A percentile compares a stretch with the other conserved stretches of the same genome.
Evolutionary conservation across 1,140 invertebrate genomes (phyloP).

Genomic region (Rhyzopertha dominica): DNA sequence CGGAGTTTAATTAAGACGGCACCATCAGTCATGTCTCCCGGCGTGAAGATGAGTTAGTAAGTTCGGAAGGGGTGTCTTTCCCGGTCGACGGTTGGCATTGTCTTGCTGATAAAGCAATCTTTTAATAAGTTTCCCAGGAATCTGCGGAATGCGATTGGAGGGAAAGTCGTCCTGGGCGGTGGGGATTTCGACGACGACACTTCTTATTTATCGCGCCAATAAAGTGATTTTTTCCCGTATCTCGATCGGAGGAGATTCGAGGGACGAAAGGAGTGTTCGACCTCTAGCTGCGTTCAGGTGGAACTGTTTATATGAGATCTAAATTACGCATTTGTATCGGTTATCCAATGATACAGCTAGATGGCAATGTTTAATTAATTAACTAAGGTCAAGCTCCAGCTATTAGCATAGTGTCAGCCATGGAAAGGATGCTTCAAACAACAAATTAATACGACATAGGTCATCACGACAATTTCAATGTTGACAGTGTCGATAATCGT

Average conservation of each 20-base stretch:
- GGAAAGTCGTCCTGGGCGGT: slow-evolving; percentile 11
- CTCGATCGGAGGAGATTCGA: slow-evolving; percentile 7
- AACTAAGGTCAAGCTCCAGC: no score
- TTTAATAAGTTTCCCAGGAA: slow-evolving; percentile 26
- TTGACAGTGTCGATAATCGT: no score
- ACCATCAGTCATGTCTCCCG: slow-evolving; percentile 20
- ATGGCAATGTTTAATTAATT: no score
- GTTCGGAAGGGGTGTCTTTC: not conserved
- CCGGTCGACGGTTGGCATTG: slow-evolving; percentile 23
- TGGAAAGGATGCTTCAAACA: no score
- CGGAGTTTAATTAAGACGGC: slow-evolving; percentile 25
- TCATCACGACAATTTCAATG: no score
- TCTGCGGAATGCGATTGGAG: slow-evolving; percentile 23
- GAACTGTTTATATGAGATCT: no score
- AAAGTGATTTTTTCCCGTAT: slow-evolving; percentile 5
- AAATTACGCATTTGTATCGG: no score
- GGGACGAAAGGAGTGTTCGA: no score
- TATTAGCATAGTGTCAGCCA: no score
- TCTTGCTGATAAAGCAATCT: slow-evolving; percentile 29
- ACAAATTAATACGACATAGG: no score
- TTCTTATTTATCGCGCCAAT: slow-evolving; percentile 20
- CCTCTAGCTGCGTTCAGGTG: no score
- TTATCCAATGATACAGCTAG: no score
- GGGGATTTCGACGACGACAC: slow-evolving; percentile 15
- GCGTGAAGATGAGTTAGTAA: not conserved